Percentiles rank a stretch among this genome's conserved stretches.
phyloP scores from a whole-genome alignment of 2,888 invertebrate genomes.

The Lumbricus terrestris region DNA sequence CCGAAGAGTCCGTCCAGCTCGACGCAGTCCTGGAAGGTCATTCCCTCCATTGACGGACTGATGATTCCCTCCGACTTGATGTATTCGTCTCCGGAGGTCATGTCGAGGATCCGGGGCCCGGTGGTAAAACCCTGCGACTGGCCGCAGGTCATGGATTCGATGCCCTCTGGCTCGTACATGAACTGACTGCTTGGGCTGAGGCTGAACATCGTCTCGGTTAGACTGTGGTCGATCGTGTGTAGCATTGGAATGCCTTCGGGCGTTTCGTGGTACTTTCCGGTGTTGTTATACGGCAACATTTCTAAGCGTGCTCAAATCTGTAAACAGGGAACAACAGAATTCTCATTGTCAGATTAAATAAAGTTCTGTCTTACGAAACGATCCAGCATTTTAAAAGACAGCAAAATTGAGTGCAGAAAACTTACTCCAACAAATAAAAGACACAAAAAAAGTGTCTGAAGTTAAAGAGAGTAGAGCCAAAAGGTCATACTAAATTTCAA shows the following conservation, averaged over 20 bases:
- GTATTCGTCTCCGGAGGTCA: neutral
- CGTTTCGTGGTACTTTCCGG: constrained; percentile 10
- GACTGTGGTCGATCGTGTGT: neutral
- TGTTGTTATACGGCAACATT: constrained; percentile 7
- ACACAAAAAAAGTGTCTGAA: no score
- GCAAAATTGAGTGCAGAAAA: no score
- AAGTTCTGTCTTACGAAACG: no score
- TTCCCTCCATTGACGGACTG: constrained; percentile 20
- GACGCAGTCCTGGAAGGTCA: constrained; percentile 22
- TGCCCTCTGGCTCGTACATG: constrained; percentile 20
- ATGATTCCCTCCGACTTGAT: constrained; percentile 5
- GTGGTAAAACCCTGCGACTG: constrained; percentile 8
- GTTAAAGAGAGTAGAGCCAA: no score
- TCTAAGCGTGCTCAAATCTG: neutral
- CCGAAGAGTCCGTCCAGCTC: neutral
- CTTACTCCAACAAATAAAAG: no score
- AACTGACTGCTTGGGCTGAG: constrained; percentile 27
- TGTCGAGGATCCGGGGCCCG: neutral
- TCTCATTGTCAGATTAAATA: no score
- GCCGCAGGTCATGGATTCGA: constrained; percentile 5
- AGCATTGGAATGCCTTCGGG: constrained; percentile 9
- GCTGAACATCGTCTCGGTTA: constrained; percentile 7
- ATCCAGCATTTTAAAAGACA: no score
- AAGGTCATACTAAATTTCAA: no score
- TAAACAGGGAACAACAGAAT: neutral